Conservation (phyloP, 1,140 invertebrate species). For the Aethina tumida region DNA sequence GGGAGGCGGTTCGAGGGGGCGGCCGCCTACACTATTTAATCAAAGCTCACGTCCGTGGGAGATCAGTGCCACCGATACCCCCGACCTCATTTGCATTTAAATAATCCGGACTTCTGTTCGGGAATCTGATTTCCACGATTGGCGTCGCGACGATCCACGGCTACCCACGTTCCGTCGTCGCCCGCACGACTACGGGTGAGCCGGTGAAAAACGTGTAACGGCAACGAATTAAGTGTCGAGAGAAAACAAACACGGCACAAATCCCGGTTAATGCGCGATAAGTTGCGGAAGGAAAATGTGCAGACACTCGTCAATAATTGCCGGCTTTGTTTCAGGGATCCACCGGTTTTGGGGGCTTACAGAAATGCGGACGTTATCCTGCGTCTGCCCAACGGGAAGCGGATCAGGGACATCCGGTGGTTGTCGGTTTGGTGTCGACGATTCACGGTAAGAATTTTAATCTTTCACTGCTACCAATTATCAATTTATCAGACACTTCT, state of each 20-base stretch:
- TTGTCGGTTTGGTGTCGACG: constrained; percentile 82
- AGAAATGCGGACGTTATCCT: constrained; percentile 73
- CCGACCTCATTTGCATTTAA: too few species aligned
- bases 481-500: too few species aligned
- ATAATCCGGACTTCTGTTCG: constrained; percentile 11
- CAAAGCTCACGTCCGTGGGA: too few species aligned
- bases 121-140: constrained; percentile 13
- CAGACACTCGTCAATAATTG: neutral
- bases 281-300: constrained; percentile 11
- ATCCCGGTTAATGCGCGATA: constrained; percentile 3
- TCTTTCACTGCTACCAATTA: too few species aligned
- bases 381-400: constrained; percentile 68
- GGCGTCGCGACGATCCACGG: neutral
- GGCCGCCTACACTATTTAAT: too few species aligned
- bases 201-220: neutral
- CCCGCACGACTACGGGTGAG: neutral
- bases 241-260: constrained; percentile 2
- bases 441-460: constrained; percentile 82
- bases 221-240: constrained; percentile 2
- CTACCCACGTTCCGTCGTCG: too few species aligned
- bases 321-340: constrained; percentile 55
- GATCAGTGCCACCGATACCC: too few species aligned
- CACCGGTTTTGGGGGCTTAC: constrained; percentile 61
- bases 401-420: constrained; percentile 79
- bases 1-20: too few species aligned